Evolutionary conservation across 2,797 vertebrate genomes (phyloP), one percentile per base, ranked within the genome.

Genomic region (Alosa sapidissima): DNA sequence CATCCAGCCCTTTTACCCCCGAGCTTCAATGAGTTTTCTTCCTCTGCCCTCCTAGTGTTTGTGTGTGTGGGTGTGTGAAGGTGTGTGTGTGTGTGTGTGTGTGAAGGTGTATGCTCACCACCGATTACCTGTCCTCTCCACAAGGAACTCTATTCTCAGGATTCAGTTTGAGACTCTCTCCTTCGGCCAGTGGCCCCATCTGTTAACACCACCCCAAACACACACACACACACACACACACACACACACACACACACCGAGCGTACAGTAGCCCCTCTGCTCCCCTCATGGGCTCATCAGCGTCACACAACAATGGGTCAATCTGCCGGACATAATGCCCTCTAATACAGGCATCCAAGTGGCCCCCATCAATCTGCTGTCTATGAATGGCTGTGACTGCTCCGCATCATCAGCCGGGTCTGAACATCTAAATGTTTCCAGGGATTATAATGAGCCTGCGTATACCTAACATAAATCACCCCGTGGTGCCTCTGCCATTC

Each of bases 11-110:
- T 36, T 13, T 10, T 19, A 5, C 14, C 33, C 60, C 83, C 81
- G 85, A 21, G 84, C 75, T 85, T 81, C 90, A 90, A 90, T 88
- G 81, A 89, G 89, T 85, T 90, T 89, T 89, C 83, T 65, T 58
- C 28, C 28, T 62, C 60, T 28, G 1, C 24, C 16, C 75, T 62
- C 83, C 47, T 48, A 54, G 60, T 75, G 81, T 21, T 9, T n/a
- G 52, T 49, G 81, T 49, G 81, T 85, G 81, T 16, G 82, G 33
- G 60, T 28, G 78, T 49, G 58, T 45, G 41, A 19, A 21, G 62
- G 55, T 87, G 82, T 36, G 82, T 81, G 58, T 49, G 72, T 49
- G 48, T 86, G 55, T 62, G 13, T 75, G 10, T 68, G 45, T 65
- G 51, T 49, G 72, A n/a, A 72, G 58, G 5, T 11, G 49, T 81